Base-by-base conservation (phyloP, 2,797 vertebrate genomes). In the Labeo calbasu region DNA sequence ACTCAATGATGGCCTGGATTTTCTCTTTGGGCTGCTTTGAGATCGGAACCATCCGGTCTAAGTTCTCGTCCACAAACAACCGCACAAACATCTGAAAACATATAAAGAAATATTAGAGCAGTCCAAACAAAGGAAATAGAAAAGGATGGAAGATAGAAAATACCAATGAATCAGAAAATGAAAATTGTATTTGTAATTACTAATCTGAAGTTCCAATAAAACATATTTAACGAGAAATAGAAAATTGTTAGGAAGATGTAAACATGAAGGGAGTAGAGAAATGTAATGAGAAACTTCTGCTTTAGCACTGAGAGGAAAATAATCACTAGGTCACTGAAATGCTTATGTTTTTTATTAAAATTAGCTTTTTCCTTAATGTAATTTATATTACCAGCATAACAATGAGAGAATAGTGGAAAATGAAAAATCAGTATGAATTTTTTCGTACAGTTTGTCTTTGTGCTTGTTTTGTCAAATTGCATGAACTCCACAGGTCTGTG, bases 1-100 rank as follows among this genome's bases (percentile, higher is more conserved):
- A 99, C 92, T 99, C 98, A 0, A 99, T 99, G 92, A 99, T 99
- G 93, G 98, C 98, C 95, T 99, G 98, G 93, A 99, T 99, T 94
- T 99, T 99, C 93, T 99, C 98, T 94, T 99, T 99, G 93, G 98
- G 98, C 93, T 99, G 98, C 91, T 99, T 99, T 91, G 98, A 99
- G 92, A 99, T 99, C 91, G 98, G 98, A 88, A 99, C 98, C 98
- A 99, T 99, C 86, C 98, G 95, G 94, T 99, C 98, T 92, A 99
- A 94, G 92, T 99, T 99, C 95, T 99, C 98, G 0, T 99, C 98
- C 95, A 99, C 98, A 40, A 99, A 99, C 90, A 99, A 96, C 81
- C 98, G 96, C 84, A 97, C 96, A 0, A 97, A 97, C 96, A 97
- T 97, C 96, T 97, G 48, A 85, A 81, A 86, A 23, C 28, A 63